phyloP scores from a whole-genome alignment of 2,888 invertebrate genomes.

The Melinaea marsaeus region DNA sequence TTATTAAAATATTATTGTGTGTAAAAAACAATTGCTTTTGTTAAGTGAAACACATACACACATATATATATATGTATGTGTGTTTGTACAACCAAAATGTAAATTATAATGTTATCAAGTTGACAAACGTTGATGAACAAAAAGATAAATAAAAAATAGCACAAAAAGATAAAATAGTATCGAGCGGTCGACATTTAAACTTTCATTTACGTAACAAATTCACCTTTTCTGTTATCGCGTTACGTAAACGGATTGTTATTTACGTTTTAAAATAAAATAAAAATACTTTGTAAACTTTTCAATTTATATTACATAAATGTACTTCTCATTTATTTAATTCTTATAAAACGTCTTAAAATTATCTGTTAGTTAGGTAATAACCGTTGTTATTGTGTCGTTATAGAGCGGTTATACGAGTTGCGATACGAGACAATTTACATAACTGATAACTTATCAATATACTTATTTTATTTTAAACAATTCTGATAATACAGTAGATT shows the following conservation, averaged over 20 bases:
- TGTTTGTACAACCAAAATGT: too few relatives aligned
- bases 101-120: too few relatives aligned
- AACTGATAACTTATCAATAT: neutral
- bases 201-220: constrained; percentile 29
- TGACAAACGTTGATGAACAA: too few relatives aligned
- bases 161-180: constrained; percentile 16
- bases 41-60: too few relatives aligned
- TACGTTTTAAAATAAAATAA: neutral
- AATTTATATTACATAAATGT: neutral
- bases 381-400: neutral
- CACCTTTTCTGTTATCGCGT: constrained; percentile 11
- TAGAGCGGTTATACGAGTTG: neutral
- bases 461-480: neutral
- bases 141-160: constrained; percentile 4
- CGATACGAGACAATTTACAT: constrained; percentile 3
- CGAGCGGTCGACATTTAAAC: constrained; percentile 21
- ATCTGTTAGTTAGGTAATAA: neutral
- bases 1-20: neutral
- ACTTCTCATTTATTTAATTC: too few relatives aligned
- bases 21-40: too few relatives aligned
- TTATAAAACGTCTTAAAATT: neutral
- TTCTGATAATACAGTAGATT: neutral
- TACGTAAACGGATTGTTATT: constrained; percentile 17
- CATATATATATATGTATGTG: too few relatives aligned
- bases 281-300: neutral